phyloP scores from a whole-genome alignment of 2,888 invertebrate genomes.

The Parascotia fuliginaria region DNA sequence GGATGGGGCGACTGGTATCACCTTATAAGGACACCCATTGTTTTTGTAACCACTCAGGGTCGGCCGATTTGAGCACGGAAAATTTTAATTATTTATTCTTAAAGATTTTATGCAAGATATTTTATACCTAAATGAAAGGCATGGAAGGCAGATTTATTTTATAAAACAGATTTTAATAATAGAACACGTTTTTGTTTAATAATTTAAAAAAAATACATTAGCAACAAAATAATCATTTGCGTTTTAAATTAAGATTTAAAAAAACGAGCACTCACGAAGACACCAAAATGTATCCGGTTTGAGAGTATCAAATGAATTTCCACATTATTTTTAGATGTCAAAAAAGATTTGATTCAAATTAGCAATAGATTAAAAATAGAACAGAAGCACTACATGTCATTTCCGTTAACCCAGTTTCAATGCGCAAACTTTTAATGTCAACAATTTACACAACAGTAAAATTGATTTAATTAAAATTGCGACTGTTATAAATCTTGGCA shows the following conservation, averaged over 20 bases:
- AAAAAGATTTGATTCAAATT: neutral
- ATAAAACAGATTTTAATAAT: neutral
- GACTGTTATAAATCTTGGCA: slow-evolving; percentile 3
- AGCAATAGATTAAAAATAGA: slow-evolving; percentile 4
- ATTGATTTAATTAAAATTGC: slow-evolving; percentile 9
- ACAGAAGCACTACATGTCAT: slow-evolving; percentile 13
- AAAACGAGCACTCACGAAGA: too few species aligned
- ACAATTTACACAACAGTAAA: slow-evolving; percentile 16
- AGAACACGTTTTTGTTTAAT: neutral
- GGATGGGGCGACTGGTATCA: slow-evolving; percentile 47
- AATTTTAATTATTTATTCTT: slow-evolving; percentile 7
- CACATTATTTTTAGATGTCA: neutral
- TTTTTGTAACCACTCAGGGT: slow-evolving; percentile 59
- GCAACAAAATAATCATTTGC: too few species aligned
- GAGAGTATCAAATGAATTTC: neutral
- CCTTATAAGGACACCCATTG: slow-evolving; percentile 73
- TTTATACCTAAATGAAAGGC: too few species aligned
- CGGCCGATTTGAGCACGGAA: slow-evolving; percentile 19
- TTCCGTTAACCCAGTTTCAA: slow-evolving; percentile 36
- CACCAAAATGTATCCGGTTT: neutral
- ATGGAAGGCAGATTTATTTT: neutral
- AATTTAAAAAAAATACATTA: too few species aligned
- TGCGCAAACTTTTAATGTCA: slow-evolving; percentile 9
- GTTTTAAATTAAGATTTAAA: too few species aligned
- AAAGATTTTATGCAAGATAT: neutral